Percentiles rank a stretch among this genome's conserved stretches.
These are phyloP conservation scores for Phymastichus coffea DNA, from an alignment of 1,140 invertebrate species.

Conservation along the genomic window DNA sequence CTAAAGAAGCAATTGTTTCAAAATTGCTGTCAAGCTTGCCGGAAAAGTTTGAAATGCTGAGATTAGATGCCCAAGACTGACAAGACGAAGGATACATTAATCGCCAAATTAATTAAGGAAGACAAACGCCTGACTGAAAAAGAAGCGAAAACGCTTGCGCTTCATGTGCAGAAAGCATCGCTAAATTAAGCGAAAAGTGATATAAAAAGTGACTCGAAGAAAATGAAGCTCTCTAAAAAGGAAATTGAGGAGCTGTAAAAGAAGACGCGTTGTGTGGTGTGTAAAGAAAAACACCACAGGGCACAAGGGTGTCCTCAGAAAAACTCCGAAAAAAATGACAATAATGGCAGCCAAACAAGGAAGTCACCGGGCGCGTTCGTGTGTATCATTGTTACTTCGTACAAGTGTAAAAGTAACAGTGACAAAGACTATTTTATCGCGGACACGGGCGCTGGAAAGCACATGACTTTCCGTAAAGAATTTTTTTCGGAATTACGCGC, in stretches of 20 bases:
- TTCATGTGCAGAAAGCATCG: conserved; percentile 6
- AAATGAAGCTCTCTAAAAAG: no score
- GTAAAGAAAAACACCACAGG: conserved; percentile 8
- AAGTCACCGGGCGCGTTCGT: no score
- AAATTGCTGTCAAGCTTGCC: conserved; percentile 8
- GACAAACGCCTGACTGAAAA: conserved; percentile 10
- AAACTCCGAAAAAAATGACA: no score
- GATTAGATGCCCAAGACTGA: neutral
- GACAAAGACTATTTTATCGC: no score
- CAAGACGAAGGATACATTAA: conserved; percentile 4
- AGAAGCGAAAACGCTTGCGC: neutral
- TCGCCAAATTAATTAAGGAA: neutral
- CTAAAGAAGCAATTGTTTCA: neutral
- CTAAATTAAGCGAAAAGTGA: neutral
- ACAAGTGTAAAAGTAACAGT: no score
- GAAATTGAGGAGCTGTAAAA: conserved; percentile 18
- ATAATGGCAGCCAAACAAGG: no score
- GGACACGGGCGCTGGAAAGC: no score
- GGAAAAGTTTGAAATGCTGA: neutral
- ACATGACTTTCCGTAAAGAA: no score
- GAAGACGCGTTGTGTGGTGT: neutral
- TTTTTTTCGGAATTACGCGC: no score
- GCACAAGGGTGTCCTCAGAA: no score
- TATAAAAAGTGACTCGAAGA: neutral
- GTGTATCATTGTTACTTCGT: no score